Evolutionary conservation across 2,113 vertebrate species (phyloP).

Genomic region (Herpailurus yagouaroundi): DNA sequence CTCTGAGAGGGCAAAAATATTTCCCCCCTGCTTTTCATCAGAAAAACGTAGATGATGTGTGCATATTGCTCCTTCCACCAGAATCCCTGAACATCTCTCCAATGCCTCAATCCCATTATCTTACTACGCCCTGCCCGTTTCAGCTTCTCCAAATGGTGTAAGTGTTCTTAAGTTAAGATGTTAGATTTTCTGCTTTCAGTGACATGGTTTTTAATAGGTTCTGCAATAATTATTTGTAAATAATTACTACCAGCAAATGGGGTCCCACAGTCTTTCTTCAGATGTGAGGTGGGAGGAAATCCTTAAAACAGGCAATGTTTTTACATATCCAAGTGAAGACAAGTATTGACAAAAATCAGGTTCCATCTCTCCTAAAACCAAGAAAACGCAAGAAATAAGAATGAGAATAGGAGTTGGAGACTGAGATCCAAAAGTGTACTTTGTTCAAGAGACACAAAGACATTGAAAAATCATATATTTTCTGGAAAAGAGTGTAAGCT

Average conservation of each 20-base stretch:
- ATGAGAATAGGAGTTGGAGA: not conserved
- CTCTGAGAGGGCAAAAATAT: not conserved
- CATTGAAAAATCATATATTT: not conserved
- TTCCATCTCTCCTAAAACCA: not conserved
- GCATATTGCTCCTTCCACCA: not conserved
- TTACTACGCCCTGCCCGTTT: not conserved
- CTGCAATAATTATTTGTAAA: not conserved
- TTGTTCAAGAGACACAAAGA: not conserved
- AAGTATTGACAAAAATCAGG: not conserved
- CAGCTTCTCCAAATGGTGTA: not conserved
- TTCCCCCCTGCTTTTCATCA: not conserved
- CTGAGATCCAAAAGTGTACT: not conserved
- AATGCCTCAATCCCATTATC: not conserved
- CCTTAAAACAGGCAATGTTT: not conserved
- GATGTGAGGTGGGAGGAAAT: not conserved
- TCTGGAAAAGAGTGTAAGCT: not conserved
- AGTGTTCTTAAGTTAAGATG: not conserved
- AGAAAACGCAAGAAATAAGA: not conserved
- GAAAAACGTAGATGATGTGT: not conserved
- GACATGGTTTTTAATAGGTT: not conserved
- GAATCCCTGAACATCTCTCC: not conserved
- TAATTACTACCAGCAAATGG: not conserved
- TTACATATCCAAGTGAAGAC: not conserved
- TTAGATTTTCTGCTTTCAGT: not conserved
- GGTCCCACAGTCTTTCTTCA: not conserved